phyloP scores from a whole-genome alignment of 2,113 vertebrate species.

The Cinclus mexicanus region DNA sequence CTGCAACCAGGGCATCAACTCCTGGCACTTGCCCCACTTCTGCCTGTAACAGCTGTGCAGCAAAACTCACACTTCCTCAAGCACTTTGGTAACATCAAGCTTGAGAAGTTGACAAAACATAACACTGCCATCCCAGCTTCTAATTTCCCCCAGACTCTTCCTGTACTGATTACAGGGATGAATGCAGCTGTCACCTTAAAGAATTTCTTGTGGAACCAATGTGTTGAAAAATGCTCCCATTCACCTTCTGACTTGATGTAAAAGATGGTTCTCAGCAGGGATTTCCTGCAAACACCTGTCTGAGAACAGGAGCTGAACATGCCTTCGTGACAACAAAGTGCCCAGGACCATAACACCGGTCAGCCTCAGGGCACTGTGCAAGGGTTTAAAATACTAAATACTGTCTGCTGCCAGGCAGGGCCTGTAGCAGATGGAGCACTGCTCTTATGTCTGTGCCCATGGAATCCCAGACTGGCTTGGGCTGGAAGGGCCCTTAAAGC shows the following conservation, averaged over 20 bases:
- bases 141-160: not conserved
- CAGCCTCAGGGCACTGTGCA: fast-evolving
- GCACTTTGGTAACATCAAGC: not conserved
- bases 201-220: not conserved
- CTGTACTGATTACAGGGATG: not conserved
- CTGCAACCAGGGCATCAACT: not conserved
- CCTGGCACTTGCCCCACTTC: not conserved
- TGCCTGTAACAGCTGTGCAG: not conserved
- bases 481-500: not conserved
- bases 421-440: fast-evolving
- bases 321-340: not conserved
- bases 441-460: not conserved
- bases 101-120: not conserved
- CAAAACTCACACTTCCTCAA: not conserved
- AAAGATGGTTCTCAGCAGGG: not conserved
- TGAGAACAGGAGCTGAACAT: not conserved
- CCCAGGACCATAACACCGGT: not conserved
- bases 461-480: not conserved
- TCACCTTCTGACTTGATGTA: not conserved
- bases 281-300: not conserved
- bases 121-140: not conserved
- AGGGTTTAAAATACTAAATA: not conserved
- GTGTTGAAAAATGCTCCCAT: not conserved
- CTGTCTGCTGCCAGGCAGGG: not conserved
- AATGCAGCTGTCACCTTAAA: not conserved